Evolutionary conservation across 2,797 vertebrate genomes (phyloP), one percentile per base, ranked within the genome.

Genomic region (Spatula clypeata): DNA sequence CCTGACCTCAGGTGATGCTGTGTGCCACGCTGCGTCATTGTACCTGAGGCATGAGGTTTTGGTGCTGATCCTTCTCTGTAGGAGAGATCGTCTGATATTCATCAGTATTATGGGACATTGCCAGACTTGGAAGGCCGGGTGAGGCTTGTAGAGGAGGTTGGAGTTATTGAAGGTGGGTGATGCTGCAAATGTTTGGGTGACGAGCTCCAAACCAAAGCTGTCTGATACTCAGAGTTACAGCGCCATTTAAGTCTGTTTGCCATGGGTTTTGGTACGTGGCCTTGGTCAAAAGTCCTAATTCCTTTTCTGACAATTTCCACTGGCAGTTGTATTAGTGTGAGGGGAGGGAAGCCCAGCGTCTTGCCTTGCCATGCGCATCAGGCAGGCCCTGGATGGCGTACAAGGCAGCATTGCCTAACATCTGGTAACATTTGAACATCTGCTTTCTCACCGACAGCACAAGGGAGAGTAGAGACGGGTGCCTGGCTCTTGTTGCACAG

Each of bases 341-440:
- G 70, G 58, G 38, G 60, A 20, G 53, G 36, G 40, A 54, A 86
- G 53, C 54, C 32, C 54, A 7, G 5, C 8, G 47, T 64, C 51
- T 27, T 19, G 34, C 19, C 38, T 67, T 45, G 0, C 4, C 47
- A 1, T 60, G 1, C 19, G 15, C 7, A 2, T 7, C 0, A 0
- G 36, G 32, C 18, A 17, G 47, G 27, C 20, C 8, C 2, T 0
- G 2, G 53, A 3, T 1, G 1, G 42, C 0, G 0, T 27, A 1
- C 6, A 31, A 34, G 51, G 26, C 38, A n/a, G 27, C 1, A 3
- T 3, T 67, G 26, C 58, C 29, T 9, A 4, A 45, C 7, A 10
- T 18, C 54, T 47, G 58, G 40, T 42, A 9, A n/a, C 31, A 26
- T 8, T 32, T 57, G n/a, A 31, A 70, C 20, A 31, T 31, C 62